These are phyloP conservation scores for Leptura quadrifasciata DNA, from an alignment of 2,888 invertebrate genomes.

Conservation along the genomic window DNA sequence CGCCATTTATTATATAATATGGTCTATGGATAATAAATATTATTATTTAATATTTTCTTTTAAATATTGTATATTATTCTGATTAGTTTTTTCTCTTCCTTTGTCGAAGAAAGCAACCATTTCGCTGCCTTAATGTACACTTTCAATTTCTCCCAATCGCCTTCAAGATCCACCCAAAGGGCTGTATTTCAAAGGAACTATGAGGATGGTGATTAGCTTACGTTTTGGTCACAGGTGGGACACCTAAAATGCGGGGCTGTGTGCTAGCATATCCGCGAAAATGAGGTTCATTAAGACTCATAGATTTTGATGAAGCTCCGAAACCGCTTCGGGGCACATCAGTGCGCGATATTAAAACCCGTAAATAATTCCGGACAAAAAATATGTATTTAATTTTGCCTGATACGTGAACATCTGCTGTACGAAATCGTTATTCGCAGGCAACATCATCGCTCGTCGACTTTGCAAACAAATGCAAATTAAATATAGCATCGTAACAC, in stretches of 20 bases:
- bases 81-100: too few relatives aligned
- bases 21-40: too few relatives aligned
- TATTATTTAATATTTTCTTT: too few relatives aligned
- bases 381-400: conserved; percentile 55
- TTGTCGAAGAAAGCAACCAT: too few relatives aligned
- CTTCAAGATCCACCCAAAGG: too few relatives aligned
- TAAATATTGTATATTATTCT: too few relatives aligned
- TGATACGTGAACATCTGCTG: conserved; percentile 53
- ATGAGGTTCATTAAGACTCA: conserved; percentile 39
- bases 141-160: too few relatives aligned
- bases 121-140: too few relatives aligned
- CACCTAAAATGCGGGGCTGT: conserved; percentile 18
- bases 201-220: background rate
- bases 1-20: too few relatives aligned
- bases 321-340: conserved; percentile 38
- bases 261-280: conserved; percentile 19
- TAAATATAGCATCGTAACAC: conserved; percentile 34
- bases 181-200: too few relatives aligned
- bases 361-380: conserved; percentile 52
- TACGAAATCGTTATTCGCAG: conserved; percentile 44
- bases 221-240: conserved; percentile 31
- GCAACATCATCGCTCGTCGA: conserved; percentile 25
- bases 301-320: conserved; percentile 41
- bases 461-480: conserved; percentile 46
- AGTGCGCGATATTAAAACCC: conserved; percentile 46